These are phyloP conservation scores for Zosterops borbonicus DNA, from an alignment of 2,113 vertebrate genomes.

Conservation along the genomic window DNA sequence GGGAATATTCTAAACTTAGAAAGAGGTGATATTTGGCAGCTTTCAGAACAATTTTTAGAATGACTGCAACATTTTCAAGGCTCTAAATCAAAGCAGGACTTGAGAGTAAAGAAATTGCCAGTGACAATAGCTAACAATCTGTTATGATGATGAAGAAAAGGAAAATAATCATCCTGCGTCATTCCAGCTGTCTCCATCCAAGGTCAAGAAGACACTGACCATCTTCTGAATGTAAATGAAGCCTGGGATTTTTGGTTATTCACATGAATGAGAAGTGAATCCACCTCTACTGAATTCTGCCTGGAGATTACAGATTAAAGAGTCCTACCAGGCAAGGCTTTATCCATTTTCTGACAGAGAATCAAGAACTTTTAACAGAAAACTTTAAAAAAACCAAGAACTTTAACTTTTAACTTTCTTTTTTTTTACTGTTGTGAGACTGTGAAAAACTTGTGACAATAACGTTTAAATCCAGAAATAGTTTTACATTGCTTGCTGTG, in stretches of 20 bases:
- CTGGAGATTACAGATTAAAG: background rate
- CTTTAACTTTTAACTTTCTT: no score
- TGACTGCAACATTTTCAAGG: background rate
- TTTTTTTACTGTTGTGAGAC: background rate
- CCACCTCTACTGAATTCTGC: background rate
- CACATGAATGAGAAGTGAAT: background rate
- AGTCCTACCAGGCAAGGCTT: background rate
- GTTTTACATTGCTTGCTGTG: background rate
- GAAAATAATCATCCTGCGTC: rapidly evolving
- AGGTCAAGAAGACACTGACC: background rate
- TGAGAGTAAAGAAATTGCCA: background rate
- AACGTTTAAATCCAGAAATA: background rate
- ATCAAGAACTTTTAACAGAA: background rate
- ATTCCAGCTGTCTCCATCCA: background rate
- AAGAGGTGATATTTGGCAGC: background rate
- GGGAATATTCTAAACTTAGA: background rate
- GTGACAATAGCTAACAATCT: background rate
- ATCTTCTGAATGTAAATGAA: background rate
- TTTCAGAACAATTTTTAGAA: background rate
- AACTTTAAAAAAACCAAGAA: no score
- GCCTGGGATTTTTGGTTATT: rapidly evolving
- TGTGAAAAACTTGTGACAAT: background rate
- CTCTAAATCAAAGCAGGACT: background rate
- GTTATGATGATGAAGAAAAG: background rate
- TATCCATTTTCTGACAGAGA: background rate